Evolutionary conservation across 2,113 vertebrate species (phyloP), one percentile per base, ranked within the genome.

Genomic region (Otus sunia): DNA sequence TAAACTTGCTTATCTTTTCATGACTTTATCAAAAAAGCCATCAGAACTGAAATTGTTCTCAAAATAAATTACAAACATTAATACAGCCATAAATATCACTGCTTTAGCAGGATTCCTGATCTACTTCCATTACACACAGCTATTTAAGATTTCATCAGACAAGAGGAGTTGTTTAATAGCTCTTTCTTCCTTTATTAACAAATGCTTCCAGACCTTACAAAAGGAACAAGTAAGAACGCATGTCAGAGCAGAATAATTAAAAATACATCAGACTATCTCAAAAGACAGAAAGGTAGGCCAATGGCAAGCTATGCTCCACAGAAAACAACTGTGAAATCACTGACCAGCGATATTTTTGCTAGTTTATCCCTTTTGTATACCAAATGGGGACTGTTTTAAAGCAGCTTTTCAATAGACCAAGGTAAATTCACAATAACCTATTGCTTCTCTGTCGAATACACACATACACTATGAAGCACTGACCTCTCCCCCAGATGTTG

Each of bases 101-200:
- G 59, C 27, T 89, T 71, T 56, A 92, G 76, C 67, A 88, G 22
- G 88, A 88, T 80, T 90, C 52, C 17, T 69, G 37, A 95, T 89
- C 86, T 96, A 96, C 94, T 94, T 90, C 67, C 20, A 74, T 60
- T 78, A 69, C 13, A 62, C 36, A 27, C 3, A 83, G 36, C n/a
- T 72, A 71, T 47, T 88, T 59, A 86, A 69, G 53, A 88, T 88
- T 93, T 90, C 72, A 89, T 91, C 69, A 92, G 53, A 88, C 32
- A 94, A 81, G 47, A 86, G 15, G 15, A 83, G 58, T 26, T 8
- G 5, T 86, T 92, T 88, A 76, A 53, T 56, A 94, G 23, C 11
- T 83, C 21, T 72, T 76, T 77, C 75, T 82, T 78, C 20, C 53
- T 85, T 86, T 92, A 75, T 50, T 91, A 88, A 58, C 13, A 72